phyloP scores from a whole-genome alignment of 2,113 vertebrate species.

The Ictidomys tridecemlineatus region DNA sequence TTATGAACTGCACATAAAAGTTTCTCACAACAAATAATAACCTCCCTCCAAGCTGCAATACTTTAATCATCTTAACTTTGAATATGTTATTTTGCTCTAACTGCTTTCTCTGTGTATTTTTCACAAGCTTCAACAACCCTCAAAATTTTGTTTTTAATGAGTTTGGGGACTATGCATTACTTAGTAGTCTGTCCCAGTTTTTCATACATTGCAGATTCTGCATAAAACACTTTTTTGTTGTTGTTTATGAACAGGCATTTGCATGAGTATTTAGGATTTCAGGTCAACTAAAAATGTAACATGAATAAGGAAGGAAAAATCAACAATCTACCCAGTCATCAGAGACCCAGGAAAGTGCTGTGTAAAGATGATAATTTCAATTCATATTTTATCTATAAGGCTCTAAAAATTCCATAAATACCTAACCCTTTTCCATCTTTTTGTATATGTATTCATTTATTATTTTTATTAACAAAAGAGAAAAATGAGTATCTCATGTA shows the following conservation, averaged over 20 bases:
- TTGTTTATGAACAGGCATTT: background rate
- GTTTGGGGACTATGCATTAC: background rate
- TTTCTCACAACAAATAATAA: background rate
- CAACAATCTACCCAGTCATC: background rate
- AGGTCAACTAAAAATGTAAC: conserved; percentile 46
- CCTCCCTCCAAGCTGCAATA: background rate
- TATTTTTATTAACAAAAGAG: background rate
- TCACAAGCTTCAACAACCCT: background rate
- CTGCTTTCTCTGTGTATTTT: conserved; percentile 22
- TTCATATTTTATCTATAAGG: background rate
- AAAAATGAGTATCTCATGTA: background rate
- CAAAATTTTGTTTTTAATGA: conserved; percentile 31
- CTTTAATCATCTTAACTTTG: conserved; percentile 31
- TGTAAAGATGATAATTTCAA: background rate
- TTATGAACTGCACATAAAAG: background rate
- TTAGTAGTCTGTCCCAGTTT: conserved; percentile 44
- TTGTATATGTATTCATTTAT: background rate
- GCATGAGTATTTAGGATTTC: background rate
- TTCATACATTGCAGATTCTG: background rate
- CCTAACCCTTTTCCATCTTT: background rate
- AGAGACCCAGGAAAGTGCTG: background rate
- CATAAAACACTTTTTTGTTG: conserved; percentile 21
- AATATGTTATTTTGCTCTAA: conserved; percentile 3
- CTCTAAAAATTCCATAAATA: conserved; percentile 15
- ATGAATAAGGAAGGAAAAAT: background rate